Evolutionary conservation across 1,140 invertebrate genomes (phyloP).

Genomic region (Samia ricini): DNA sequence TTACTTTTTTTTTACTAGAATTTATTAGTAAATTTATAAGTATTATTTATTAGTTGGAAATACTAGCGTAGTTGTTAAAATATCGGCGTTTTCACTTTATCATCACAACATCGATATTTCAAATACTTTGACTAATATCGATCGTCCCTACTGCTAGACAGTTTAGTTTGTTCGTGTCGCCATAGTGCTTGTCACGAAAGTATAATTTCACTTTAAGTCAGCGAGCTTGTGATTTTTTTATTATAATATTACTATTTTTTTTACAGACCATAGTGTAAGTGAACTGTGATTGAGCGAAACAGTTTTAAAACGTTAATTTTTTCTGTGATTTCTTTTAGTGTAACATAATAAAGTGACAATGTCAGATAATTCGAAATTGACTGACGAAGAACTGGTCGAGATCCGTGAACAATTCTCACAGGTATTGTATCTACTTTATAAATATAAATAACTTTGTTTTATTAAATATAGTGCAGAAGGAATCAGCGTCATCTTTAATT

Average conservation of each 20-base stretch:
- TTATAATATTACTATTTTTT: conserved; percentile 28
- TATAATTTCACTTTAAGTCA: not conserved
- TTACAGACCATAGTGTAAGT: conserved; percentile 48
- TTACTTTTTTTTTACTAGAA: too few relatives aligned
- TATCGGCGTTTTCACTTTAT: too few relatives aligned
- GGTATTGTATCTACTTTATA: conserved; percentile 42
- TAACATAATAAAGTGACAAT: conserved; percentile 58
- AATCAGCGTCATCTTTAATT: not conserved
- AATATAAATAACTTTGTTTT: not conserved
- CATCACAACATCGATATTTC: too few relatives aligned
- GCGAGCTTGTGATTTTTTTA: conserved; percentile 40
- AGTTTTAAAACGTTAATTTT: conserved; percentile 24
- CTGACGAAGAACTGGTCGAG: conserved; percentile 69
- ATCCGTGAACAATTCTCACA: conserved; percentile 74
- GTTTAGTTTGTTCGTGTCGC: not conserved
- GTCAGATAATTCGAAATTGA: conserved; percentile 75
- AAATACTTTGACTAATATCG: not conserved
- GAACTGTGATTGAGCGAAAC: conserved; percentile 34
- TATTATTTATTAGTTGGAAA: too few relatives aligned
- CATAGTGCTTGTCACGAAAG: not conserved
- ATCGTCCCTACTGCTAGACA: not conserved
- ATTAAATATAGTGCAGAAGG: not conserved
- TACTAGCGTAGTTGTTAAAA: too few relatives aligned
- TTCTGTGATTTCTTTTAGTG: conserved; percentile 68
- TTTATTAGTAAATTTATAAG: too few relatives aligned